Base-by-base conservation (phyloP, 2,888 invertebrate genomes). In the Neoscelio sp. region DNA sequence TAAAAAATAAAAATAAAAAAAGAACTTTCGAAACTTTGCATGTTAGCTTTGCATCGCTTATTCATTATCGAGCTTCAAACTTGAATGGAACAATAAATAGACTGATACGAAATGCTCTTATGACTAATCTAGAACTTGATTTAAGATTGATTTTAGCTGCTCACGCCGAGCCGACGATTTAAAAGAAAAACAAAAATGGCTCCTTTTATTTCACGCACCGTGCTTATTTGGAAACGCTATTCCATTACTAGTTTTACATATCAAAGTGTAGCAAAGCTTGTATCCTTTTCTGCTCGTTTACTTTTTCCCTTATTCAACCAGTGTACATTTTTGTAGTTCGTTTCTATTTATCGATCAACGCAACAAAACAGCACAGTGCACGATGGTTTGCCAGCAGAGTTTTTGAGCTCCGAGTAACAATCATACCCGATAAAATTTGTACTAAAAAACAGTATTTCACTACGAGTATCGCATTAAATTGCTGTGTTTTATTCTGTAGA, bases 61-160 rank as follows among this genome's bases (percentile, higher is more conserved):
- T 44, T 46, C 28, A n/a, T 40, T 44, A 30, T 50, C 60, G 50
- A 70, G 42, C 15, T 62, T 46, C 23, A 20, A 67, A 52, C 35
- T 60, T 75, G 35, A 68, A 78, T 78, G 78, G 28, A 78, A 50
- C 48, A 74, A 78, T 78, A 78, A 78, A 78, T 78, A 74, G 56
- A 68, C 64, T 56, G 78, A 74, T 30, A 67, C 54, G 56, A 73
- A 74, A 68, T 68, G 38, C 17, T 18, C 62, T 62, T 64, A 73
- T 1, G 7, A 60, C 73, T 78, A 74, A 65, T 50, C 65, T 71
- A 71, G 28, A 48, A 60, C 23, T 48, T 28, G 8, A 23, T 23
- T 76, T 42, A 70, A 70, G 50, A 77, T 64, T 52, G 50, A 40
- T 58, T 65, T 58, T 52, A 35, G 30, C 44, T 48, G 48, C 52